Percentiles rank a stretch among this genome's conserved stretches.
Conservation (phyloP, 2,113 vertebrate genomes). For the Bos indicus region DNA sequence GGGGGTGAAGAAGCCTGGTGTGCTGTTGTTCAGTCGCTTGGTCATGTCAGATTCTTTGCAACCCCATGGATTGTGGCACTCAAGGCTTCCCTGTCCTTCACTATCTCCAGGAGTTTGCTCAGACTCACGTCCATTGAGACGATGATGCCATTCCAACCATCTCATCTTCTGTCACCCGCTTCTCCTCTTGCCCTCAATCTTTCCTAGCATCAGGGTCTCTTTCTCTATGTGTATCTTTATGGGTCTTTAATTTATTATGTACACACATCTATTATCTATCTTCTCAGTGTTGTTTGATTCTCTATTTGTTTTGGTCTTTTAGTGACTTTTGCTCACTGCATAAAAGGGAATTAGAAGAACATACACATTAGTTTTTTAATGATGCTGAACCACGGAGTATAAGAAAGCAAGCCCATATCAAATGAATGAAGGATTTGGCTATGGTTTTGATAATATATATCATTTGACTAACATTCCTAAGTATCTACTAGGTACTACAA, state of each 20-base stretch:
- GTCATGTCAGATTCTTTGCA: neutral
- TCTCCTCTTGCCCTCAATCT: neutral
- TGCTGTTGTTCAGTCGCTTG: fast-evolving
- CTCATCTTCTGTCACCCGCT: neutral
- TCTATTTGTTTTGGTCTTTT: neutral
- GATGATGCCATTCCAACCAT: neutral
- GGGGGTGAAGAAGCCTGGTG: neutral
- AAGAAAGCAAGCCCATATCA: neutral
- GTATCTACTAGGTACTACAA: neutral
- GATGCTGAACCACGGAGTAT: neutral
- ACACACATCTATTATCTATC: neutral
- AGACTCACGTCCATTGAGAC: neutral
- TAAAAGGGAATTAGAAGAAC: neutral
- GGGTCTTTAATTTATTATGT: neutral
- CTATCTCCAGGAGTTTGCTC: neutral
- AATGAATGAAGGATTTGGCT: neutral
- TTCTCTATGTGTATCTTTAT: neutral
- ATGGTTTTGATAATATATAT: neutral
- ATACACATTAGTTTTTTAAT: neutral
- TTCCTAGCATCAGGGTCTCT: neutral
- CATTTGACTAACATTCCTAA: neutral
- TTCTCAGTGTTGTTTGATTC: neutral
- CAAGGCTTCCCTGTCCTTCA: neutral
- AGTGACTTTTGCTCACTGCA: neutral
- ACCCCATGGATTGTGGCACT: neutral